Evolutionary conservation across 2,113 vertebrate species (phyloP), one percentile per base, ranked within the genome.

Genomic region (Pycnonotus jocosus): DNA sequence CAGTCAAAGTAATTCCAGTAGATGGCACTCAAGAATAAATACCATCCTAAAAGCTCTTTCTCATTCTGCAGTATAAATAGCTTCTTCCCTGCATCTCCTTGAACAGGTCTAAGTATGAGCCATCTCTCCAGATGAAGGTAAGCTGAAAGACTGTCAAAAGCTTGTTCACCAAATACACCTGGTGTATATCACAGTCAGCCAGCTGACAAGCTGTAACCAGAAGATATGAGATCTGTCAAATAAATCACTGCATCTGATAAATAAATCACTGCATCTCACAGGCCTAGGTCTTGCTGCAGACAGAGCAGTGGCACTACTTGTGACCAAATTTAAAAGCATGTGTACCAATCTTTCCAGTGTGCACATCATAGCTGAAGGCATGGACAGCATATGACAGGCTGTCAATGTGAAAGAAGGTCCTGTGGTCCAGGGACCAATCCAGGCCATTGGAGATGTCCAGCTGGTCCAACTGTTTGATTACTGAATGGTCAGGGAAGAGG

Each of bases 391-490:
- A 98, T 12, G 96, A 74, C 94, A 99, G 96, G 96, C 98, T 99
- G 96, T 99, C 98, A 0, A 99, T 98, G 93, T 99, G 98, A 93
- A 98, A 99, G 91, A 99, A 98, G 21, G 96, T 98, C 68, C 83
- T 97, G 80, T 98, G 98, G 91, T 99, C 99, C 77, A 97, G 92
- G 48, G 99, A 99, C 99, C 99, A 99, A 40, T 99, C 99, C 96
- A 99, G 77, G 19, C 99, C 99, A 2, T 99, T 99, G 35, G 99
- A 99, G 83, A 99, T 98, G 96, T 98, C 97, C 95, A 99, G 83
- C 92, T 98, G 93, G 68, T 97, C 97, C 45, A 98, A 96, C 33
- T 98, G 98, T 56, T 97, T 97, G 74, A 97, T 85, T 60, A 98
- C 98, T 6, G 96, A 96, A 53, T 86, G 93, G 81, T 98, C 95